A percentile compares a stretch with the other conserved stretches of the same genome.
These are phyloP conservation scores for Himalopsyche phryganea DNA, from an alignment of 1,140 invertebrate genomes.

Conservation along the genomic window DNA sequence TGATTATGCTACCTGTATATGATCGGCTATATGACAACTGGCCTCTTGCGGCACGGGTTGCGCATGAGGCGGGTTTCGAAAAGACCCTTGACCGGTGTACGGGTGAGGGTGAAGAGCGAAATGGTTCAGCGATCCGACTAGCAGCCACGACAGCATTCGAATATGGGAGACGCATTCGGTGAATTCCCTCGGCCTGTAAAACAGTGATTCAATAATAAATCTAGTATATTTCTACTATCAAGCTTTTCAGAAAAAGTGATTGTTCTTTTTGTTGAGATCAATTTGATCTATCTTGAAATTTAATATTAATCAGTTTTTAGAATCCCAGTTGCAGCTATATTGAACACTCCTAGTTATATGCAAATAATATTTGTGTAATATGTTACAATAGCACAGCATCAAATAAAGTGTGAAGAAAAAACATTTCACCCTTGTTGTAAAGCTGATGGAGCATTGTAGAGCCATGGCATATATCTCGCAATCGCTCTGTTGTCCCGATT, in stretches of 20 bases:
- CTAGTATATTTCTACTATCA: background rate
- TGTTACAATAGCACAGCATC: no score
- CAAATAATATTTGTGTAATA: no score
- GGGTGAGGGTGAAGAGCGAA: slow-evolving; percentile 39
- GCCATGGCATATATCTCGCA: slow-evolving; percentile 84
- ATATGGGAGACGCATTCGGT: slow-evolving; percentile 94
- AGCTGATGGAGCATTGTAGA: slow-evolving; percentile 80
- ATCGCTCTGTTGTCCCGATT: slow-evolving; percentile 81
- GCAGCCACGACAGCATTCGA: slow-evolving; percentile 90
- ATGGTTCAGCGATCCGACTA: slow-evolving; percentile 90
- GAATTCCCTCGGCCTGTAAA: slow-evolving; percentile 83
- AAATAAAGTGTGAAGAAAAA: no score
- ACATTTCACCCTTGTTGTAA: slow-evolving; percentile 82
- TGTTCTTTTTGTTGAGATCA: no score
- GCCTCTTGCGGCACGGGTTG: slow-evolving; percentile 94
- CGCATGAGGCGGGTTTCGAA: slow-evolving; percentile 51
- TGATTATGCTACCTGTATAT: slow-evolving; percentile 94
- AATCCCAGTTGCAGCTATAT: no score
- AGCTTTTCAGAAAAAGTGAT: background rate
- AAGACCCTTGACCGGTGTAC: slow-evolving; percentile 30
- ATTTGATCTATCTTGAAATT: no score
- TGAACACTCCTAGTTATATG: no score
- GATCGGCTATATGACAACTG: slow-evolving; percentile 93
- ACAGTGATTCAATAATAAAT: slow-evolving; percentile 3
- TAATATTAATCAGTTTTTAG: no score